These are phyloP conservation scores for Mythimna lalbum DNA, from an alignment of 2,888 invertebrate species.

Conservation along the genomic window DNA sequence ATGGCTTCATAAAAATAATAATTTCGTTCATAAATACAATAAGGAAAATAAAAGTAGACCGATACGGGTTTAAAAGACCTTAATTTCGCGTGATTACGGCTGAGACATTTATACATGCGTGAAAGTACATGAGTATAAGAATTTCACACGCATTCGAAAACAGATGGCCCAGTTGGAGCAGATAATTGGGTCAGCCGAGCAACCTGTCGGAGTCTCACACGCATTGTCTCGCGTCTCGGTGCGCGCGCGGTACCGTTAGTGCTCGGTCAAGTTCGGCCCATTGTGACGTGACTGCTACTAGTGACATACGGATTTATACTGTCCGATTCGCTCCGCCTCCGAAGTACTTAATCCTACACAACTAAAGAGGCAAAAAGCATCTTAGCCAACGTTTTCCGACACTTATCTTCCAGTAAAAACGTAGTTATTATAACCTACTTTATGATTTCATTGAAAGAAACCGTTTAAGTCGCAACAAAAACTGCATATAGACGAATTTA, in stretches of 20 bases:
- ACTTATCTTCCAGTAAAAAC: conserved; percentile 30
- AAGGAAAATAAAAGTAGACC: conserved; percentile 34
- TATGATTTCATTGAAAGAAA: conserved; percentile 31
- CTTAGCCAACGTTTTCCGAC: conserved; percentile 9
- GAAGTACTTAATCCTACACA: conserved; percentile 34
- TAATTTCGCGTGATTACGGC: conserved; percentile 46
- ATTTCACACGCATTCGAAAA: conserved; percentile 86
- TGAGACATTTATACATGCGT: conserved; percentile 68
- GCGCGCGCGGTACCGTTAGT: conserved; percentile 84
- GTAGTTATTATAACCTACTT: conserved; percentile 10
- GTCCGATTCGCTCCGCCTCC: conserved; percentile 61
- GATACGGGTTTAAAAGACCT: conserved; percentile 35
- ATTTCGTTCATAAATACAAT: conserved; percentile 1
- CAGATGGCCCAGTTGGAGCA: conserved; percentile 82
- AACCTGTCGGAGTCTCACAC: conserved; percentile 86
- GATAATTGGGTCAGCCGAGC: conserved; percentile 90
- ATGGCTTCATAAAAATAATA: not conserved
- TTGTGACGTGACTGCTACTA: conserved; percentile 83
- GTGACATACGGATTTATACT: conserved; percentile 79
- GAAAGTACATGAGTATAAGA: conserved; percentile 78
- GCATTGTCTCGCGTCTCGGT: conserved; percentile 85
- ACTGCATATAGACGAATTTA: conserved; percentile 16
- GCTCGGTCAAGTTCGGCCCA: conserved; percentile 87
- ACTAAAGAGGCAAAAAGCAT: conserved; percentile 26
- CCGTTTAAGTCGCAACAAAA: conserved; percentile 26